Base-by-base conservation (phyloP, 64 coral and sea anemone genomes). In the Dendronephthya gigantea region DNA sequence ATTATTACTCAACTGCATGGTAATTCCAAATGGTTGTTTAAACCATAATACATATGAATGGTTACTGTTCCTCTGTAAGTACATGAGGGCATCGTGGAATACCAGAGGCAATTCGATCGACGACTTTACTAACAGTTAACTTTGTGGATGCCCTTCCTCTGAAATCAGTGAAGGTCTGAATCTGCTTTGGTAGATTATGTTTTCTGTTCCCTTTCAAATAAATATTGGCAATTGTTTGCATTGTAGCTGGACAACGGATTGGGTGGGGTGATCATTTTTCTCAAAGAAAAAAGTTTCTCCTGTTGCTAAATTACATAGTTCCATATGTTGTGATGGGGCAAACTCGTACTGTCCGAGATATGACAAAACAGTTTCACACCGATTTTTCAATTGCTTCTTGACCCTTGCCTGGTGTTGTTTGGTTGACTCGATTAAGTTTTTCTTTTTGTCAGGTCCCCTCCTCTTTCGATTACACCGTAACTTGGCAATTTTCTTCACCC, bases 351-450 rank as follows among this genome's bases (percentile, higher is more conserved):
- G 83, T 1, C 83, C 45, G 12, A 85, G 51, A 47, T 56, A 49
- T 35, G 83, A 85, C 32, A 85, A 55, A 29, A 49, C 11, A 29
- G 83, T 55, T 25, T 55, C 48, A 40, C 83, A 85, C 12, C 56
- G 45, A 29, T 85, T 49, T 25, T 85, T 85, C 9, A 85, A 1
- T 29, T 85, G 83, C 51, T 85, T 85, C 1, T 49, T 19, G 31
- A 85, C 31, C 49, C 83, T 55, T 7, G 83, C 49, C 27, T 85
- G 83, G 7, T 85, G 83, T 50, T 85, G 6, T 55, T 55, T 85
- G 6, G 83, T 56, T 7, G 52, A 85, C 7, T 50, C 23, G 12
- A 5, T 55, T 56, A 85, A 76, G 3, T 5, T 76, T 25, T 76
- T 76, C 69, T 3, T 76, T 76, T 76, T 76, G 11, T 76, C 69